Base-by-base conservation (phyloP, 1,140 invertebrate genomes). In the Stegodyphus mimosarum region DNA sequence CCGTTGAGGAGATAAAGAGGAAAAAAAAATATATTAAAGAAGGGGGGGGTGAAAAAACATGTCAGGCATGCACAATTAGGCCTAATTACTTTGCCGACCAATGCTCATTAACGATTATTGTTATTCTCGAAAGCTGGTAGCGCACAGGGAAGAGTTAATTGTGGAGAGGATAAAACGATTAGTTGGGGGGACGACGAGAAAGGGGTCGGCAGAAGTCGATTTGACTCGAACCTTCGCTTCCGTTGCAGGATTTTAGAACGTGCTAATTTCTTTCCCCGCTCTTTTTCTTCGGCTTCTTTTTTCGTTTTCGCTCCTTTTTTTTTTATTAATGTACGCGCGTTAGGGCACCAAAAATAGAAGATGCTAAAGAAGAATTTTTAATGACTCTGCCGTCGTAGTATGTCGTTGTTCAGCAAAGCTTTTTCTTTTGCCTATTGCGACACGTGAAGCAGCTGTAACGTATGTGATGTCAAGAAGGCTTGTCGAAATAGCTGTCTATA, bases 101-200 rank as follows among this genome's bases (percentile, higher is more conserved):
- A 69, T 76, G 81, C 73, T 84, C 81, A 84, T 84, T 84, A 84
- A 69, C 72, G 81, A 84, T 84, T 84, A 84, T 84, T 84, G 81
- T 84, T 84, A 84, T 84, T 84, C 81, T 74, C 73, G 48, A 76
- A 84, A 69, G 81, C 72, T 69, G 49, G 81, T 76, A 84, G 81
- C 81, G 7, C 52, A 70, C 51, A 67, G 73, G 72, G 63, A 76
- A 50, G 72, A 84, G 81, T 84, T 84, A 84, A 84, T 84, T 84
- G 81, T 74, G 73, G 73, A 52, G 73, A 50, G 81, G 81, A 70
- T 69, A 76, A 84, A 84, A 50, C 81, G 81, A 84, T 84, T 84
- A 84, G 52, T 52, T 73, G 60, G 60, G 78, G 52, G 5, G 33
- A n/a, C 55, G 76, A 10, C n/a, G 49, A 13, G 4, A 60, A 66